Conservation (phyloP, 2,797 vertebrate species). For the Urosaurus nigricauda region DNA sequence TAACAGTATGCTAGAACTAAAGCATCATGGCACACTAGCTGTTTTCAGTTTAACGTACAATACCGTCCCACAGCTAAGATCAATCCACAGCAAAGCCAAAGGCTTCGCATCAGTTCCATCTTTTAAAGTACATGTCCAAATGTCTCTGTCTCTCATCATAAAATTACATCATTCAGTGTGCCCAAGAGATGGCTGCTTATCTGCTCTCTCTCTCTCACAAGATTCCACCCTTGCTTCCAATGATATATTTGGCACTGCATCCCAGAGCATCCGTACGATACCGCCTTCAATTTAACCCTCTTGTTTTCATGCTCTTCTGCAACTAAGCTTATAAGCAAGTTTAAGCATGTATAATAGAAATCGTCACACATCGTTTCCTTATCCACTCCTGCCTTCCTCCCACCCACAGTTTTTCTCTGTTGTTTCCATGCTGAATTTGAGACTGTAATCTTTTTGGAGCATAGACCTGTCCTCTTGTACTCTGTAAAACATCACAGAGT, state of each 20-base stretch:
- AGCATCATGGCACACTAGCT: neutral
- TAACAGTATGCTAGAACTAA: conserved; percentile 19
- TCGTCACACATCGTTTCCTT: neutral
- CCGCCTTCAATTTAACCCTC: neutral
- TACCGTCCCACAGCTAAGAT: neutral
- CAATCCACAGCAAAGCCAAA: neutral
- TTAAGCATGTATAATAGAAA: neutral
- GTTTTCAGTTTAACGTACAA: conserved; percentile 68
- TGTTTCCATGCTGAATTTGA: neutral
- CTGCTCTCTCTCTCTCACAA: neutral
- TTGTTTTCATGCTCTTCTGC: neutral
- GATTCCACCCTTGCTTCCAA: neutral
- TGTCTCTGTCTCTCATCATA: neutral
- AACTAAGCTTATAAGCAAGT: neutral
- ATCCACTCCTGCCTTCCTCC: neutral
- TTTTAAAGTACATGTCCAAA: neutral
- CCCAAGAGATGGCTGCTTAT: neutral
- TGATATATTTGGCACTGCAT: neutral
- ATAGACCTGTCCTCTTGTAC: neutral
- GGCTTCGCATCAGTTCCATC: too few species aligned
- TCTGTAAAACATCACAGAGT: neutral
- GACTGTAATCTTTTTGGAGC: neutral
- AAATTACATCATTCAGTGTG: too few species aligned
- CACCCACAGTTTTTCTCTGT: neutral
- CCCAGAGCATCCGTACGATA: neutral